Percentiles rank a stretch among this genome's conserved stretches.
Evolutionary conservation across 2,113 vertebrate species (phyloP).

Genomic region (Ammodytes dubius): DNA sequence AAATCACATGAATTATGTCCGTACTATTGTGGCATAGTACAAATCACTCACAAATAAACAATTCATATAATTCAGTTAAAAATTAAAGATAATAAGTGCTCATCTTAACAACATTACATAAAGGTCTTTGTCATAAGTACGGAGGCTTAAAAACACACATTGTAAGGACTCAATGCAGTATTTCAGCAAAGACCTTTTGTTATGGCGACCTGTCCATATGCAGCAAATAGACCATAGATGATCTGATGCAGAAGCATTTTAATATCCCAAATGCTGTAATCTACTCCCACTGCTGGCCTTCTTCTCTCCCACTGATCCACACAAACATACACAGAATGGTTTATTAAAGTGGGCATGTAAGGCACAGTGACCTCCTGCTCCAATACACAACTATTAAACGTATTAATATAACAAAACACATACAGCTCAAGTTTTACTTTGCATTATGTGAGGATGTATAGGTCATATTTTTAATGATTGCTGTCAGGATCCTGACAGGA

Average conservation of each 20-base stretch:
- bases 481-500: not conserved
- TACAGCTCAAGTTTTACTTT: not conserved
- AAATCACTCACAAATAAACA: too few species aligned
- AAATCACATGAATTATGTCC: not conserved
- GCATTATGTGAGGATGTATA: constrained; percentile 12
- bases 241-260: constrained; percentile 52
- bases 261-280: constrained; percentile 79
- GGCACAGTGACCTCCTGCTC: not conserved
- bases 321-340: constrained; percentile 20
- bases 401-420: constrained; percentile 29
- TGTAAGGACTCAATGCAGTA: not conserved
- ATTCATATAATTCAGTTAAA: too few species aligned
- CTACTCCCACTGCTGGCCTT: constrained; percentile 51
- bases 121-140: not conserved
- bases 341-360: constrained; percentile 9
- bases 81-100: not conserved
- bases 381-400: constrained; percentile 26
- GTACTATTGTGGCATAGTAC: not conserved
- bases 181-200: constrained; percentile 11
- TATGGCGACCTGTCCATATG: constrained; percentile 11
- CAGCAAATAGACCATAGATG: constrained; percentile 26
- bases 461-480: constrained; percentile 8
- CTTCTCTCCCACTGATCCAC: not conserved
- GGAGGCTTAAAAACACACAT: not conserved
- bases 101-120: not conserved